phyloP scores from a whole-genome alignment of 2,888 invertebrate genomes.

The Marasmarcha lunaedactyla region DNA sequence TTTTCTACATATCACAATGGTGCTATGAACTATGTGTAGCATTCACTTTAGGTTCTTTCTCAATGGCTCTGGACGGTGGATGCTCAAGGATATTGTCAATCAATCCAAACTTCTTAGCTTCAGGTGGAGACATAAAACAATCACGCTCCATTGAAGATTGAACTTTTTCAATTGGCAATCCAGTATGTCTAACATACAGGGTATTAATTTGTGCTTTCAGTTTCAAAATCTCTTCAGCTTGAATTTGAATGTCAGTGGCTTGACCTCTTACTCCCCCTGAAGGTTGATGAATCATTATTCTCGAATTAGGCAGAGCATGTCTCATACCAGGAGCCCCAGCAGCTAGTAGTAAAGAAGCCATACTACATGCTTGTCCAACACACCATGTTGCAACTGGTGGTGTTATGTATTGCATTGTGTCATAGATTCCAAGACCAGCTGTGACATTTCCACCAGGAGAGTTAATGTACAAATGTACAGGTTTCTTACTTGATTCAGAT shows the following conservation, averaged over 20 bases:
- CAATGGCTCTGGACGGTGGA: constrained; percentile 69
- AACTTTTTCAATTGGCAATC: constrained; percentile 70
- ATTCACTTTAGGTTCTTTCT: no score
- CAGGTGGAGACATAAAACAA: constrained; percentile 91
- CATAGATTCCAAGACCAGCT: constrained; percentile 97
- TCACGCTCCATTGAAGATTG: constrained; percentile 93
- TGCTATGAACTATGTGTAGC: constrained; percentile 13
- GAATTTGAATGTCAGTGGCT: constrained; percentile 98
- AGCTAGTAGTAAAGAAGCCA: constrained; percentile 94
- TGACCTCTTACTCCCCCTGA: constrained; percentile 96
- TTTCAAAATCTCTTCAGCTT: constrained; percentile 97
- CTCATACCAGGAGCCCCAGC: constrained; percentile 94
- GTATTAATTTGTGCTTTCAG: constrained; percentile 90
- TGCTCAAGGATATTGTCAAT: constrained; percentile 94
- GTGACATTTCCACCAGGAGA: constrained; percentile 96
- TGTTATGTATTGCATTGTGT: constrained; percentile 99
- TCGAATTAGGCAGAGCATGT: constrained; percentile 95
- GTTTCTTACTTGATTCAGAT: constrained; percentile 93
- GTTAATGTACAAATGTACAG: constrained; percentile 98
- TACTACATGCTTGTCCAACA: constrained; percentile 96
- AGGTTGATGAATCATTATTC: constrained; percentile 99
- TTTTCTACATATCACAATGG: not conserved
- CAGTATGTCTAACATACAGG: constrained; percentile 94
- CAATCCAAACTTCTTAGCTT: constrained; percentile 92
- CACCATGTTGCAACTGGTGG: constrained; percentile 98